Percentiles rank a stretch among this genome's conserved stretches.
Conservation (phyloP, 2,888 invertebrate genomes). For the Pristionchus entomophagus region DNA sequence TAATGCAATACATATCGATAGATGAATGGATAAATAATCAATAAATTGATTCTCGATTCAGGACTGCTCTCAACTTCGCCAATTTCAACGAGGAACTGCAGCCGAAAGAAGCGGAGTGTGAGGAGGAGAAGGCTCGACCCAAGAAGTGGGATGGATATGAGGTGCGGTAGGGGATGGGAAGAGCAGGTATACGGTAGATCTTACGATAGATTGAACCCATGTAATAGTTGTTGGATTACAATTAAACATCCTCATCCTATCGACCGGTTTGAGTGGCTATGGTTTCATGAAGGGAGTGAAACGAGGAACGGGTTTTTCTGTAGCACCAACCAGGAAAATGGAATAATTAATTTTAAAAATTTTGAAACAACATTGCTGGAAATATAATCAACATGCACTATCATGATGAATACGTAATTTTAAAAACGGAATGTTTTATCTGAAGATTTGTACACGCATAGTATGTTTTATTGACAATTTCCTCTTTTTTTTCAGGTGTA, state of each 20-base stretch:
- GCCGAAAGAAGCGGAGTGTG: background rate
- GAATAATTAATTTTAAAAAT: no score
- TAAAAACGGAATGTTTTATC: no score
- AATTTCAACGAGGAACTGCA: constrained; percentile 65
- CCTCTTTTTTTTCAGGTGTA: constrained; percentile 66
- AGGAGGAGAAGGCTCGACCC: constrained; percentile 32
- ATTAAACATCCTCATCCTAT: no score
- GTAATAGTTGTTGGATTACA: background rate
- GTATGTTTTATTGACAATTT: no score
- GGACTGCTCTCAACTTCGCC: constrained; percentile 63
- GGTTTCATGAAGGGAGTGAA: background rate
- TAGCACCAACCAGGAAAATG: background rate
- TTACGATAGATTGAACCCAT: background rate
- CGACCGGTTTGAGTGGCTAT: background rate
- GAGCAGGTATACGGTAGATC: background rate
- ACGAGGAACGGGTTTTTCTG: background rate
- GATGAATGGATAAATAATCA: no score
- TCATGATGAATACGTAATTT: no score
- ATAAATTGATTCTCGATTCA: constrained; percentile 49
- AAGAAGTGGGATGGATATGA: constrained; percentile 71
- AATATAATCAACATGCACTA: no score
- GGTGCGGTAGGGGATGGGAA: constrained; percentile 12
- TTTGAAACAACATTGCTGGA: no score
- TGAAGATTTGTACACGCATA: no score
- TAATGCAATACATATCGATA: no score